A percentile compares a stretch with the other conserved stretches of the same genome.
phyloP scores from a whole-genome alignment of 2,888 invertebrate species.

The Pinctada fucata region DNA sequence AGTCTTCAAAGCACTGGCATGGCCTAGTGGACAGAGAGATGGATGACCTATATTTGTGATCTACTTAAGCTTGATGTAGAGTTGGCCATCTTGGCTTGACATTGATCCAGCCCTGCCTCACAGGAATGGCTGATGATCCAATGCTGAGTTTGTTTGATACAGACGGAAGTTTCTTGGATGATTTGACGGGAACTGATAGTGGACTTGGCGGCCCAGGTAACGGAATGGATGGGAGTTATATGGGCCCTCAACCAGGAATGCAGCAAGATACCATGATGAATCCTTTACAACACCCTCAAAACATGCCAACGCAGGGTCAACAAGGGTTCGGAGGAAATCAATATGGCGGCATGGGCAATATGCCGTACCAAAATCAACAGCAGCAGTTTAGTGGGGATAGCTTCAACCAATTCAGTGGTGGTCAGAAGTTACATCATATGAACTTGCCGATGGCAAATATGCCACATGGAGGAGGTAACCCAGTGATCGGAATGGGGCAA shows the following conservation, averaged over 20 bases:
- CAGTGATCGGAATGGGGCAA: constrained; percentile 14
- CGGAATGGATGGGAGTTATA: constrained; percentile 21
- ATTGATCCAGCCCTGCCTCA: constrained; percentile 4
- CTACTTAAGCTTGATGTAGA: neutral
- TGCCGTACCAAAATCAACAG: constrained; percentile 34
- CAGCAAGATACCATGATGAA: constrained; percentile 33
- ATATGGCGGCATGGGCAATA: constrained; percentile 24
- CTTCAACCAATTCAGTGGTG: constrained; percentile 27
- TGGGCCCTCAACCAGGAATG: constrained; percentile 28
- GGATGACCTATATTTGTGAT: constrained; percentile 3
- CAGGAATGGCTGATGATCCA: constrained; percentile 65
- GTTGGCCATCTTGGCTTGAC: constrained; percentile 16
- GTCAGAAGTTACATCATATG: constrained; percentile 32
- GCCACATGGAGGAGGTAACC: constrained; percentile 8
- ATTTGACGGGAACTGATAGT: constrained; percentile 53
- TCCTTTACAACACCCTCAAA: constrained; percentile 31
- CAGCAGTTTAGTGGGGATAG: constrained; percentile 23
- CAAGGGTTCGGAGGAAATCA: constrained; percentile 30
- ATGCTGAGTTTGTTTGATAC: constrained; percentile 68
- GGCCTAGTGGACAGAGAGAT: neutral
- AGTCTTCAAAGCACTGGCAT: neutral
- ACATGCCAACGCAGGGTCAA: constrained; percentile 17
- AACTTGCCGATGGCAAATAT: constrained; percentile 12
- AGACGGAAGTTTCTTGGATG: constrained; percentile 68
- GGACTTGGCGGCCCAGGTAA: constrained; percentile 40